Evolutionary conservation across 2,888 invertebrate species (phyloP).

Genomic region (Mythimna pallens): DNA sequence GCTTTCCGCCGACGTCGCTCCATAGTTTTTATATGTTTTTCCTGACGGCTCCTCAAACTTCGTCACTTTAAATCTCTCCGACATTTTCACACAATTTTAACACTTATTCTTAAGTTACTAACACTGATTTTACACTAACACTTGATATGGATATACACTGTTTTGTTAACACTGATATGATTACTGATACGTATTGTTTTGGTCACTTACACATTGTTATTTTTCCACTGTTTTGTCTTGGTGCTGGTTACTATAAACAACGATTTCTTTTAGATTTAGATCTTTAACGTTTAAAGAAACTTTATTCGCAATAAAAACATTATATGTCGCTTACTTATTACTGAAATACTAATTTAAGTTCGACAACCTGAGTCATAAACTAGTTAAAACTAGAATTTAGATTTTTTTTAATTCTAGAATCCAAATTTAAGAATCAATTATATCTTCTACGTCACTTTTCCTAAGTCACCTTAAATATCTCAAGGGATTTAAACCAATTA

Average conservation of each 20-base stretch:
- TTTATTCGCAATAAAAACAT: too few species aligned
- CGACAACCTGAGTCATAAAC: too few species aligned
- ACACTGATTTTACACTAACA: conserved; percentile 51
- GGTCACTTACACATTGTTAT: conserved; percentile 49
- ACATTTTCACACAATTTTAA: conserved; percentile 83
- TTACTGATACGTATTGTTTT: conserved; percentile 42
- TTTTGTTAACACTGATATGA: conserved; percentile 55
- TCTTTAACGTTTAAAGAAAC: too few species aligned
- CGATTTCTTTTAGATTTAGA: conserved; percentile 3
- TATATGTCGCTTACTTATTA: too few species aligned
- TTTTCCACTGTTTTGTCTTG: conserved; percentile 19
- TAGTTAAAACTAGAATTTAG: too few species aligned
- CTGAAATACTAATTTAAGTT: too few species aligned
- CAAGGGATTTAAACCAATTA: too few species aligned
- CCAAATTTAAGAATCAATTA: too few species aligned
- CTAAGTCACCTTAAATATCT: too few species aligned
- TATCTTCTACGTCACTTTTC: too few species aligned
- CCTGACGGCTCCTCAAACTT: conserved; percentile 90
- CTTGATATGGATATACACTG: conserved; percentile 61
- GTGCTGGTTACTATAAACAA: conserved; percentile 52
- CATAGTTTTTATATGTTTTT: conserved; percentile 90
- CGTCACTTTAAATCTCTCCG: conserved; percentile 91
- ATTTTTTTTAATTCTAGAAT: too few species aligned
- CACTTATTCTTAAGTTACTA: conserved; percentile 54
- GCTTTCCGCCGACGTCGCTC: conserved; percentile 89